phyloP scores from a whole-genome alignment of 2,113 vertebrate species.

The Gymnogyps californianus region DNA sequence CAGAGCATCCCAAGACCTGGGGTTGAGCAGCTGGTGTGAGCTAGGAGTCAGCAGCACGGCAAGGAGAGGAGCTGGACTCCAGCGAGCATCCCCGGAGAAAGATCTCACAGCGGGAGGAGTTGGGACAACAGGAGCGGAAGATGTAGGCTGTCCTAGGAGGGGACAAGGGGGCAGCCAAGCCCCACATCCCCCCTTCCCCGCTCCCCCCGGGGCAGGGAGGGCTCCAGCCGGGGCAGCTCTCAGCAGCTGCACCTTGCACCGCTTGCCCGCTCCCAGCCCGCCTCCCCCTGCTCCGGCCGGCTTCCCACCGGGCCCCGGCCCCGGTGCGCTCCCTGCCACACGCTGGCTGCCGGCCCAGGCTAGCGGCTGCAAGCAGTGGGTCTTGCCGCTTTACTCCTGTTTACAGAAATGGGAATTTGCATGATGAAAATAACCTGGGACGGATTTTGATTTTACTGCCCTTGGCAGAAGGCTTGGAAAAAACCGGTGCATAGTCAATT shows the following conservation, averaged over 20 bases:
- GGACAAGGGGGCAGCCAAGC: not conserved
- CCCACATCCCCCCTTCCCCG: no score
- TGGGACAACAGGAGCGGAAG: not conserved
- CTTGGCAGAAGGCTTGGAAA: constrained; percentile 82
- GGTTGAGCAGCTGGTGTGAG: not conserved
- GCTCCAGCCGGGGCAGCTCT: not conserved
- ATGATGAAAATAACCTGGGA: constrained; percentile 82
- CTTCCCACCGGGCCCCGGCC: not conserved
- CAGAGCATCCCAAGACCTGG: not conserved
- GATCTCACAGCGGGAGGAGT: not conserved
- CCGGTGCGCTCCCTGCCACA: not conserved
- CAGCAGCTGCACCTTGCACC: not conserved
- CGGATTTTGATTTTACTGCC: constrained; percentile 80
- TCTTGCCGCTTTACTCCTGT: constrained; percentile 62
- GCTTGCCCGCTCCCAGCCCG: not conserved
- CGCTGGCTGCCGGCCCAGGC: not conserved
- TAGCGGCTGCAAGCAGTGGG: not conserved
- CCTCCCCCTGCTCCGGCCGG: not conserved
- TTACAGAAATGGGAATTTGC: constrained; percentile 83
- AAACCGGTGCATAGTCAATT: constrained; percentile 82
- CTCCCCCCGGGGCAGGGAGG: not conserved
- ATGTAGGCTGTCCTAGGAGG: not conserved
- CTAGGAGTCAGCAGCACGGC: not conserved
- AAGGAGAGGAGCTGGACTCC: not conserved
- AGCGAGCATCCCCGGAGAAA: not conserved